These are phyloP conservation scores for Pseudomugil gertrudae DNA, from an alignment of 2,797 vertebrate genomes.

Conservation along the genomic window DNA sequence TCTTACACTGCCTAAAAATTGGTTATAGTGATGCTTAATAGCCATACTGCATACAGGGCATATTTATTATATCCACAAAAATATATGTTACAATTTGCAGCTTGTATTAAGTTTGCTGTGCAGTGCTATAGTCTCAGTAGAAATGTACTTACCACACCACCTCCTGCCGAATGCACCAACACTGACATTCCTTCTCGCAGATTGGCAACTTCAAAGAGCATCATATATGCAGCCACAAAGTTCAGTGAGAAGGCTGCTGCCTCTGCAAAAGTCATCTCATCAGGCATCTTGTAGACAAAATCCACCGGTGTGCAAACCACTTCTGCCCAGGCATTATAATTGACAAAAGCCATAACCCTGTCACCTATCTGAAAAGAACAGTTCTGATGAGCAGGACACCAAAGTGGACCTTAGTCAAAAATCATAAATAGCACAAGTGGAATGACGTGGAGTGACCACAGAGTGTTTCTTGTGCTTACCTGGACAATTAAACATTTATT, in stretches of 20 bases:
- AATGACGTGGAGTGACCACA: background rate
- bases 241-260: slow-evolving; percentile 95
- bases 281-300: slow-evolving; percentile 96
- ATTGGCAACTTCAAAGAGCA: slow-evolving; percentile 98
- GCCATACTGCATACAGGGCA: background rate
- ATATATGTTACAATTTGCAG: background rate
- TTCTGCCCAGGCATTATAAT: slow-evolving; percentile 98
- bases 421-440: background rate
- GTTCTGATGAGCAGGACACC: slow-evolving; percentile 10
- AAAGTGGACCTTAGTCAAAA: background rate
- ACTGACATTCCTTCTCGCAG: slow-evolving; percentile 97
- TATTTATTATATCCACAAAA: background rate
- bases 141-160: slow-evolving; percentile 90
- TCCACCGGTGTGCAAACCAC: slow-evolving; percentile 92
- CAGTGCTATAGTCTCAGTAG: background rate
- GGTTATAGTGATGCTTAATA: background rate
- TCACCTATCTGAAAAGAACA: slow-evolving; percentile 89
- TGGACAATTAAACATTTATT: background rate
- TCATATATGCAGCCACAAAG: slow-evolving; percentile 98
- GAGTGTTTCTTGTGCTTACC: background rate
- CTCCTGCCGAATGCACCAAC: slow-evolving; percentile 95
- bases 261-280: slow-evolving; percentile 95
- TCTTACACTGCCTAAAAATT: background rate
- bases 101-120: background rate
- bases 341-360: slow-evolving; percentile 96